These are phyloP conservation scores for Phoeniculus purpureus DNA, from an alignment of 2,797 vertebrate genomes.

Conservation along the genomic window DNA sequence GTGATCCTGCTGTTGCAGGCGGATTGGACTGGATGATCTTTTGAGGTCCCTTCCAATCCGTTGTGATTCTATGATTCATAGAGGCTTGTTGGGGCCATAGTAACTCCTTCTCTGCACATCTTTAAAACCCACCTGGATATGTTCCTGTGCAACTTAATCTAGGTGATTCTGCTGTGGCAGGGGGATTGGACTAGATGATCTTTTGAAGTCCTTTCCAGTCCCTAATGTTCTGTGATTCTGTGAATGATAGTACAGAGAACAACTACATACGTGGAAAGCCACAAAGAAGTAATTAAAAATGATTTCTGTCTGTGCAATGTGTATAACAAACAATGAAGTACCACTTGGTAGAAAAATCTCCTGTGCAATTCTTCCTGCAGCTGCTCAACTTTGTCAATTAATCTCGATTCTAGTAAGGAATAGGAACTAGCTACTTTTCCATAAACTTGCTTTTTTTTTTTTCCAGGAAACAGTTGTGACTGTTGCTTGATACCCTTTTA, in stretches of 20 bases:
- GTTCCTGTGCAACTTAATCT: too few relatives aligned
- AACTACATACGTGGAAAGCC: neutral
- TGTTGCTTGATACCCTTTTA: neutral
- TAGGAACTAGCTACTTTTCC: neutral
- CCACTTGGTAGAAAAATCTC: neutral
- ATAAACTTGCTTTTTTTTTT: neutral
- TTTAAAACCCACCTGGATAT: too few relatives aligned
- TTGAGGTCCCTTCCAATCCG: too few relatives aligned
- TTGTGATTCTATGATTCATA: too few relatives aligned
- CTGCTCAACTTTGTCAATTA: neutral
- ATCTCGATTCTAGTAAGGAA: neutral
- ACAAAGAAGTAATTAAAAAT: neutral
- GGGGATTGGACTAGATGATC: too few relatives aligned
- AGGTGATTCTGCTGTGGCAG: too few relatives aligned
- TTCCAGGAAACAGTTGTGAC: neutral
- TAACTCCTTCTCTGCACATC: neutral
- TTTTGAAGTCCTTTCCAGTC: too few relatives aligned
- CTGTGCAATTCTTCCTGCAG: neutral
- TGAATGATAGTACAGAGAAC: neutral
- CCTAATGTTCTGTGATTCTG: too few relatives aligned
- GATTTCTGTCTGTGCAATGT: neutral
- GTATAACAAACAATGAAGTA: neutral
- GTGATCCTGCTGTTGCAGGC: too few relatives aligned
- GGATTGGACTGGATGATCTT: too few relatives aligned
- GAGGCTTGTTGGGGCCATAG: neutral